Base-by-base conservation (phyloP, 1,140 invertebrate species). In the Drosophila suzukii region DNA sequence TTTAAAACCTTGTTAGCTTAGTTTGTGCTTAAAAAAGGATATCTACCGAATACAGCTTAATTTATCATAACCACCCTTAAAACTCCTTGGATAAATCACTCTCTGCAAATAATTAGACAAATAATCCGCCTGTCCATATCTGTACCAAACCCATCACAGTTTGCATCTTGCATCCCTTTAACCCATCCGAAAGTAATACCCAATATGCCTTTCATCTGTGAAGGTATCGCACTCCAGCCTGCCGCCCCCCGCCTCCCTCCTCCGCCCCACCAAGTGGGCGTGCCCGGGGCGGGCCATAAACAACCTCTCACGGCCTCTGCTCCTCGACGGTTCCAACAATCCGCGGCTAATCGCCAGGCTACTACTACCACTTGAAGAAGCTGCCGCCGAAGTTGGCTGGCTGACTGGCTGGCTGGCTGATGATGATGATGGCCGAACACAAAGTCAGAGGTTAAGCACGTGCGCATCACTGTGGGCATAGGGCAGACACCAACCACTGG, bases 381-480 rank as follows among this genome's bases (percentile, higher is more conserved):
- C 43, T 46, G 50, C 54, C 38, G n/a, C n/a, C n/a, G n/a, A n/a
- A n/a, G n/a, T n/a, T n/a, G n/a, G n/a, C n/a, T n/a, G n/a, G n/a
- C n/a, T 58, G 53, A 20, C 11, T 32, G n/a, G 43, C 73, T 61
- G 66, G n/a, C 27, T 50, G 47, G 4, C 8, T 17, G 49, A 50
- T 55, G 72, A 15, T 60, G 66, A 49, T 51, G 57, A 59, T 67
- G 67, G 50, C 59, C 62, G 58, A 74, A 77, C 88, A 74, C 83
- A 88, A 88, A 84, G 84, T 89, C 84, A 89, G 81, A 89, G 84
- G 84, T 89, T 89, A 89, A 89, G 84, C 84, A 89, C 84, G 84
- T 89, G 84, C 83, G 81, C 84, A 82, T 61, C 74, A 76, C 60
- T 76, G 70, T 74, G 71, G 68, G 57, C 60, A 80, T 63, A 75